These are phyloP conservation scores for Papilio polyxenes DNA, from an alignment of 1,140 invertebrate genomes.

Conservation along the genomic window DNA sequence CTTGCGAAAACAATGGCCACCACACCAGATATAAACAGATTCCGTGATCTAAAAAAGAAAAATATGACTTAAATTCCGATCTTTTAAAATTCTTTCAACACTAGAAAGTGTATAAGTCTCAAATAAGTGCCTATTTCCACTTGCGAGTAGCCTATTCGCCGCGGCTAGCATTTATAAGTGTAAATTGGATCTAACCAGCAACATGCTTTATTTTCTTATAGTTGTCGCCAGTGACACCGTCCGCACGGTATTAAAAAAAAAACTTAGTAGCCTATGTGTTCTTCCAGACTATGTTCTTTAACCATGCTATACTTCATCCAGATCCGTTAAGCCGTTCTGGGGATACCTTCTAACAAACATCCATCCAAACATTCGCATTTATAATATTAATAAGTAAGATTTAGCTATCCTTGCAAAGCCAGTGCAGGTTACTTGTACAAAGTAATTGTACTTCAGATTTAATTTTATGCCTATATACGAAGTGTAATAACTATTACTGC, in stretches of 20 bases:
- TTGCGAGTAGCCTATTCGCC: neutral
- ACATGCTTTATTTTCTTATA: neutral
- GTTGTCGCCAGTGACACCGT: no score
- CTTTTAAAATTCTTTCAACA: neutral
- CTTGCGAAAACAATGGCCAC: neutral
- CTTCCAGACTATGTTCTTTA: no score
- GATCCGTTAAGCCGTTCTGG: no score
- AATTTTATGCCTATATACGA: neutral
- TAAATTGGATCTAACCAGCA: no score
- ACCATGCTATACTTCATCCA: no score
- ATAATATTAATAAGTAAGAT: no score
- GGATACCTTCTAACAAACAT: no score
- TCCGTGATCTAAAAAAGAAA: neutral
- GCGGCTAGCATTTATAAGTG: no score
- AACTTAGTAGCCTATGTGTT: no score
- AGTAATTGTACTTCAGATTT: neutral
- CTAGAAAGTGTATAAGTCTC: neutral
- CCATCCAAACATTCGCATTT: no score
- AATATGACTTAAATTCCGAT: neutral
- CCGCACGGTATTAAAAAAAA: no score
- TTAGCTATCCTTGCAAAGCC: neutral
- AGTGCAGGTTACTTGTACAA: neutral
- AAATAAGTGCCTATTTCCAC: neutral
- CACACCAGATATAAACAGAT: neutral
- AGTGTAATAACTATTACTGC: neutral